Conservation (phyloP, 2,797 vertebrate genomes). For the Hoplostethus atlanticus region DNA sequence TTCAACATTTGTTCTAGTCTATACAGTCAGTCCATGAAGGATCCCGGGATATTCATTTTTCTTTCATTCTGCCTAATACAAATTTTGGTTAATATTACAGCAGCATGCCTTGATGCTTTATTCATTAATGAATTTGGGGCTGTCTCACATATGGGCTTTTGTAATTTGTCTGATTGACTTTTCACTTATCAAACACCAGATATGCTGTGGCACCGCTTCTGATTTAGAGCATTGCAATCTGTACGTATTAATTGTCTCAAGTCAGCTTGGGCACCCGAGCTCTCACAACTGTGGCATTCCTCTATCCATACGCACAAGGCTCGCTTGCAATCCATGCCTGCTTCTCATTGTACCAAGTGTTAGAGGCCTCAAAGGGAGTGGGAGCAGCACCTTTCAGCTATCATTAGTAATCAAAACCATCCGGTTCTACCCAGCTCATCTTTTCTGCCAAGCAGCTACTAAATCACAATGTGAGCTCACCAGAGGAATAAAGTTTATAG, state of each 20-base stretch:
- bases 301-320: constrained; percentile 7
- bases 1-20: no score
- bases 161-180: background rate
- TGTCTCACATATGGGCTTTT: background rate
- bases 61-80: background rate
- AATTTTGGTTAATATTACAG: background rate
- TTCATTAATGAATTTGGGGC: background rate
- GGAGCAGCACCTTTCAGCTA: constrained; percentile 16
- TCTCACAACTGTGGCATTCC: constrained; percentile 1
- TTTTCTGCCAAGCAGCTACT: constrained; percentile 48
- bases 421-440: background rate
- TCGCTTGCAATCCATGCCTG: constrained; percentile 25
- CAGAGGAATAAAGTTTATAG: constrained; percentile 9
- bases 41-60: background rate
- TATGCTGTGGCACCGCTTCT: constrained; percentile 7
- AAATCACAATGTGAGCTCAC: constrained; percentile 38
- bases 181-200: constrained; percentile 9
- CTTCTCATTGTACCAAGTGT: constrained; percentile 40
- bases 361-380: background rate
- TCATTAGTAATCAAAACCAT: constrained; percentile 35
- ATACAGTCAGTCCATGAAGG: background rate
- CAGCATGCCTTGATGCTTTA: background rate
- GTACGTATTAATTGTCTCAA: background rate
- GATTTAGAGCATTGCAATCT: constrained; percentile 28
- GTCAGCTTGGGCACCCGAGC: background rate